Evolutionary conservation across 2,888 invertebrate genomes (phyloP).

Genomic region (Cheilosia soror): DNA sequence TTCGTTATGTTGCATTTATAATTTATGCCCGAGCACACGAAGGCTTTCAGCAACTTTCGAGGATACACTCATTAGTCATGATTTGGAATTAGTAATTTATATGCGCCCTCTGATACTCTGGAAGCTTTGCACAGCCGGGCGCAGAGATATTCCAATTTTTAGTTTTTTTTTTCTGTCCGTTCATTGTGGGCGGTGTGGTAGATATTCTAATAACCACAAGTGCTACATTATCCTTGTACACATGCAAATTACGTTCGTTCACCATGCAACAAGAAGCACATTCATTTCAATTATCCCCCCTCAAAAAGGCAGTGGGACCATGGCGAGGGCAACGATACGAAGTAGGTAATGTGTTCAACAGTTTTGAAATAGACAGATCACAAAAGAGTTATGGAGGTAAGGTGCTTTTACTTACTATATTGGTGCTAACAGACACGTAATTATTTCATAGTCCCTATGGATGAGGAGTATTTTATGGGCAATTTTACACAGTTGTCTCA

Average conservation of each 20-base stretch:
- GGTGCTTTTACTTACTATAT: not conserved
- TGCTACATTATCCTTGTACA: slow-evolving; percentile 52
- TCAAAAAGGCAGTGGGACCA: slow-evolving; percentile 27
- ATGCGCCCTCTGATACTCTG: slow-evolving; percentile 5
- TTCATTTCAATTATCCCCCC: slow-evolving; percentile 61
- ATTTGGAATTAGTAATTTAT: slow-evolving; percentile 33
- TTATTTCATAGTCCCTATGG: slow-evolving; percentile 38
- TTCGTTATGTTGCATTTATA: slow-evolving; percentile 31
- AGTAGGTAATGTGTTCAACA: slow-evolving; percentile 8
- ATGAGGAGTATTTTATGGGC: slow-evolving; percentile 6
- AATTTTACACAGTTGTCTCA: slow-evolving; percentile 13
- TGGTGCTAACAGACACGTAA: slow-evolving; percentile 27
- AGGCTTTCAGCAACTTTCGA: slow-evolving; percentile 26
- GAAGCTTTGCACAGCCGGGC: not conserved
- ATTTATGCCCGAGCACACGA: slow-evolving; percentile 18
- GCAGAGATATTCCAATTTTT: not conserved
- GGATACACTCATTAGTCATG: slow-evolving; percentile 40
- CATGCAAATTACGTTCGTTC: slow-evolving; percentile 57
- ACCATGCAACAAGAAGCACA: slow-evolving; percentile 45
- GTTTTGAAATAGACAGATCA: slow-evolving; percentile 3
- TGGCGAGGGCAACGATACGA: not conserved
- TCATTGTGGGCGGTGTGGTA: not conserved
- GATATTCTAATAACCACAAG: slow-evolving; percentile 62
- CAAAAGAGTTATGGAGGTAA: not conserved
- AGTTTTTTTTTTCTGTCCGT: not conserved